Base-by-base conservation (phyloP, 2,113 vertebrate genomes). In the Albula goreensis region DNA sequence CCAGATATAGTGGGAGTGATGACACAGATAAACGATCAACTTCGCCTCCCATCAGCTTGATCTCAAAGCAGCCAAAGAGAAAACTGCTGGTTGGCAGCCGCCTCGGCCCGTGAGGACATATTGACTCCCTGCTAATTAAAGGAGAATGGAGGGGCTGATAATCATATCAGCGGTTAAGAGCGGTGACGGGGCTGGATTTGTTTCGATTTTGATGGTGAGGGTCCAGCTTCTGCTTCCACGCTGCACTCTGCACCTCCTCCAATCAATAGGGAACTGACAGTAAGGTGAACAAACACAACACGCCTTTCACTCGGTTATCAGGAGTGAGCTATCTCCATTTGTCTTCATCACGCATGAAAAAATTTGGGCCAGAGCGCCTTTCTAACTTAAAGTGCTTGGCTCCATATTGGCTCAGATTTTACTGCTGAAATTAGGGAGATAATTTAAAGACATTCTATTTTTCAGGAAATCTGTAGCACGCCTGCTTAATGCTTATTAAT, bases 1-100 rank as follows among this genome's bases (percentile, higher is more conserved):
- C 31, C 83, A 84, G 66, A 12, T 12, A 51, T 12, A 51, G 83
- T 77, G 83, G 83, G 83, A 84, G 83, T 74, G 83, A 78, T 84
- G 83, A 84, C 66, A 84, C 49, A 84, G 63, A 84, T 51, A 77
- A 84, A 74, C 60, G 22, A 60, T 41, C 22, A 15, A 17, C 49
- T 81, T 22, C 31, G n/a, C 77, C 31, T 31, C 25, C 77, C 31
- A 8, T 12, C 52, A 19, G 13, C 56, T 17, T 83, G 53, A 15
- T 41, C 22, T 84, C 50, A 7, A 66, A 77, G 7, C 22, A n/a
- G 2, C n/a, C 70, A 2, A 9, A 2, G 70, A 74, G 22, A 31
- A 8, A n/a, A 41, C 31, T 10, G 22, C 63, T 70, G 63, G n/a
- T 57, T 50, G 48, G 82, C 49, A 60, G 53, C 81, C 5, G 52